Conservation (phyloP, 2,113 vertebrate species). For the Thunnus maccoyii region DNA sequence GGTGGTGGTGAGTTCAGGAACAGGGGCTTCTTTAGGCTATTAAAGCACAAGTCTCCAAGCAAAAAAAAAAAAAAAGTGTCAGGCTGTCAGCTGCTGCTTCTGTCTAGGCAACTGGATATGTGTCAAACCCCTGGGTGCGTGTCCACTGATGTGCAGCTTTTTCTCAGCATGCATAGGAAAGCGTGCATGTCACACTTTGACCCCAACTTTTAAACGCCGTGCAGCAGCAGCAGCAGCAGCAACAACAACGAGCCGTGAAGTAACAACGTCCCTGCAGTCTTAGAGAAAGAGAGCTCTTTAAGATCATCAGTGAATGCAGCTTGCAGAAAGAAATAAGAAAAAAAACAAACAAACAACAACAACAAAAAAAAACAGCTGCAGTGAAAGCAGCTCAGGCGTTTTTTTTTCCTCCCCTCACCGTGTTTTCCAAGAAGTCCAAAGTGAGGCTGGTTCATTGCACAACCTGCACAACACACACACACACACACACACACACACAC, state of each 20-base stretch:
- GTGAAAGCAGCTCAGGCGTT: constrained; percentile 35
- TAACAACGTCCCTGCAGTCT: constrained; percentile 1
- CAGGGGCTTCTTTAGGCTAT: constrained; percentile 33
- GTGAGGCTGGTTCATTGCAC: constrained; percentile 66
- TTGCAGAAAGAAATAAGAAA: neutral
- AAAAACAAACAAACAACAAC: no score
- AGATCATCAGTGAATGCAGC: constrained; percentile 15
- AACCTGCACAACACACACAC: constrained; percentile 53
- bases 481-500: constrained; percentile 2
- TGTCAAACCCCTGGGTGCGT: constrained; percentile 29
- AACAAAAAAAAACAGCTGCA: constrained; percentile 66
- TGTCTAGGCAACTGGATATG: constrained; percentile 42
- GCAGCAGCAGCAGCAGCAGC: neutral
- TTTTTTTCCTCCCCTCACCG: constrained; percentile 28
- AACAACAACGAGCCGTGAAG: neutral
- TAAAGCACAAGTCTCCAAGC: constrained; percentile 46
- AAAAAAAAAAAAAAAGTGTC: constrained; percentile 2
- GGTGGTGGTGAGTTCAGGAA: constrained; percentile 55
- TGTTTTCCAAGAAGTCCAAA: constrained; percentile 75
- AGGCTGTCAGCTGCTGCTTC: constrained; percentile 50
- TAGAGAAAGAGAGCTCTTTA: neutral
- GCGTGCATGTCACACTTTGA: constrained; percentile 50
- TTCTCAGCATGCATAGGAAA: neutral
- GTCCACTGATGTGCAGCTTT: constrained; percentile 27
- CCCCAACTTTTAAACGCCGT: constrained; percentile 2